These are phyloP conservation scores for Tenthredo amoena DNA, from an alignment of 2,888 invertebrate genomes.

Conservation along the genomic window DNA sequence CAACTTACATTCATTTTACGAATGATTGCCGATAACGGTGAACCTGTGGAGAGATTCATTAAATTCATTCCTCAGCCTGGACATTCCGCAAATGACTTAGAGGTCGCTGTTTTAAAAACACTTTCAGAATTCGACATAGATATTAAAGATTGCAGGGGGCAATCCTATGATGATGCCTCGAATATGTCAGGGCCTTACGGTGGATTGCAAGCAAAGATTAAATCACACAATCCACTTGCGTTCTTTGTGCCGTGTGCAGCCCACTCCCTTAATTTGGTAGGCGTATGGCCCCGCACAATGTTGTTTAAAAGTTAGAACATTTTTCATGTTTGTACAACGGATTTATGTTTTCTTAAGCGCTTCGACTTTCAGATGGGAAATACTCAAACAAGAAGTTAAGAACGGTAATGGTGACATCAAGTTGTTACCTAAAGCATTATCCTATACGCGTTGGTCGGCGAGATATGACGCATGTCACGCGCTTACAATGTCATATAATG, in stretches of 20 bases:
- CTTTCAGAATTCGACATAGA: constrained; percentile 36
- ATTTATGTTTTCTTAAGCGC: constrained; percentile 50
- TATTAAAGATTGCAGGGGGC: constrained; percentile 49
- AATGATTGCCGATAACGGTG: constrained; percentile 57
- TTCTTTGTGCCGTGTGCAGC: constrained; percentile 59
- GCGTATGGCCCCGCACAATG: constrained; percentile 56
- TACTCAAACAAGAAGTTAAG: constrained; percentile 28
- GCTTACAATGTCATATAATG: constrained; percentile 11
- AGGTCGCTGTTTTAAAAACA: constrained; percentile 52
- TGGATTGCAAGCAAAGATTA: constrained; percentile 56
- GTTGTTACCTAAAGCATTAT: constrained; percentile 34
- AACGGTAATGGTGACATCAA: constrained; percentile 31
- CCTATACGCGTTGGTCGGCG: constrained; percentile 15
- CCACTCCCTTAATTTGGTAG: constrained; percentile 58
- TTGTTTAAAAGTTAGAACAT: constrained; percentile 54
- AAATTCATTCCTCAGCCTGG: constrained; percentile 58
- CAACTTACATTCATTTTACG: constrained; percentile 64
- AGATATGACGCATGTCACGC: constrained; percentile 29
- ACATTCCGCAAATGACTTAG: constrained; percentile 59
- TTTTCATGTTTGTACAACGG: constrained; percentile 52
- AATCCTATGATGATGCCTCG: constrained; percentile 56
- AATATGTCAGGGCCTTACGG: constrained; percentile 58
- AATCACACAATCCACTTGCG: constrained; percentile 53
- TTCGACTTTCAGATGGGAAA: constrained; percentile 56
- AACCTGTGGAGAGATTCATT: constrained; percentile 59